Percentiles rank a stretch among this genome's conserved stretches.
phyloP scores from a whole-genome alignment of 2,113 vertebrate species.

The Cebus imitator region DNA sequence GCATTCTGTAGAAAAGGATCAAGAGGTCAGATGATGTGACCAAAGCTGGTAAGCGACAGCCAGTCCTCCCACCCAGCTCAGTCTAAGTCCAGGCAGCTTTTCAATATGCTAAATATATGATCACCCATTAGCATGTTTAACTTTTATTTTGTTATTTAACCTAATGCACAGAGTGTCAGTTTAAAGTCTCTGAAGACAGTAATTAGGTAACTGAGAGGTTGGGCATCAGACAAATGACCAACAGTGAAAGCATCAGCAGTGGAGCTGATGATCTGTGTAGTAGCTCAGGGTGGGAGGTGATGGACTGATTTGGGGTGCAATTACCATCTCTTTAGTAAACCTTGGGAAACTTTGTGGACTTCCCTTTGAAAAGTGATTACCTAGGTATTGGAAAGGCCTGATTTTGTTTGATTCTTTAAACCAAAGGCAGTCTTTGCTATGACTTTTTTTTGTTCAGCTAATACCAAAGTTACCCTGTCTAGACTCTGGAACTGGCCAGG shows the following conservation, averaged over 20 bases:
- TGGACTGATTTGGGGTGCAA: neutral
- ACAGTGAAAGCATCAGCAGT: neutral
- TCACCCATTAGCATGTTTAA: neutral
- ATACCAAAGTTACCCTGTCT: neutral
- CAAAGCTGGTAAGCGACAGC: neutral
- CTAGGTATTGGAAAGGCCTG: neutral
- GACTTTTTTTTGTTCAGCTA: neutral
- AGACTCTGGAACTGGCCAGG: neutral
- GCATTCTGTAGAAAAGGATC: neutral
- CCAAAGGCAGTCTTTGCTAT: neutral
- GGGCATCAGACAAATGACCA: neutral
- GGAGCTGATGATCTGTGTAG: neutral
- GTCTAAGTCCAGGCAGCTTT: neutral
- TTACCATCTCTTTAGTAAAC: neutral
- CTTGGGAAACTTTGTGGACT: neutral
- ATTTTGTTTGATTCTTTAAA: neutral
- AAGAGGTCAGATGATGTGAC: neutral
- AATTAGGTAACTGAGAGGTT: neutral
- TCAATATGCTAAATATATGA: neutral
- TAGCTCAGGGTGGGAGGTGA: neutral
- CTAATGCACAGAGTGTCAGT: neutral
- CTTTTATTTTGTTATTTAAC: neutral
- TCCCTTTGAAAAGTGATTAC: neutral
- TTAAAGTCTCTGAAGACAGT: neutral
- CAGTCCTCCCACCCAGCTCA: neutral